Evolutionary conservation across 2,797 vertebrate genomes (phyloP).

Genomic region (Enteromius paludinosus): DNA sequence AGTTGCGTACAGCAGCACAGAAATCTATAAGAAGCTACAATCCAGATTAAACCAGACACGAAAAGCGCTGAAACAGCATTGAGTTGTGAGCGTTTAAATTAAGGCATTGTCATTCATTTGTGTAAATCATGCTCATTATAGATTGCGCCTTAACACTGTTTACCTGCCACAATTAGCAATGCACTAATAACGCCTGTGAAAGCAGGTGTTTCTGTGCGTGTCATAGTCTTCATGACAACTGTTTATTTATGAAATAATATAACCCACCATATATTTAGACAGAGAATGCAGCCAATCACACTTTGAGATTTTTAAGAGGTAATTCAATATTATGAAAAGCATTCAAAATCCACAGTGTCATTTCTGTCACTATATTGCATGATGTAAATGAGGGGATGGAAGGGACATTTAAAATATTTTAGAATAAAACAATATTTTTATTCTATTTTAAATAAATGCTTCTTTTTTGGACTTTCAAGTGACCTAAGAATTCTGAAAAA

Average conservation of each 20-base stretch:
- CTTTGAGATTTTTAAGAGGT: neutral
- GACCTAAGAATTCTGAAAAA: neutral
- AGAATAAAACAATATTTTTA: neutral
- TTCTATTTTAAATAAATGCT: neutral
- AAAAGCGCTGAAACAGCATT: neutral
- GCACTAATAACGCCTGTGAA: neutral
- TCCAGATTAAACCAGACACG: neutral
- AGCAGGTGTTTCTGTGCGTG: neutral
- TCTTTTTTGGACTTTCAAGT: neutral
- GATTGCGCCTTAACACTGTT: neutral
- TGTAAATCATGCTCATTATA: neutral
- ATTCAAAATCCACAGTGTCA: neutral
- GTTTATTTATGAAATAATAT: neutral
- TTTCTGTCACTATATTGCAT: neutral
- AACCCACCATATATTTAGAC: neutral
- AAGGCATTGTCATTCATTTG: neutral
- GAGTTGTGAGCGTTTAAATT: neutral
- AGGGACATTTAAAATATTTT: neutral
- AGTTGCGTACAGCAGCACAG: neutral
- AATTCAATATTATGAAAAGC: neutral
- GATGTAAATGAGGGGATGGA: neutral
- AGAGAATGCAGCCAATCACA: neutral
- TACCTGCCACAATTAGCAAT: neutral
- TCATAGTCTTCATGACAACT: neutral
- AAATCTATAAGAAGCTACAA: neutral